Evolutionary conservation across 2,113 vertebrate genomes (phyloP).

Genomic region (Oreotrochilus melanogaster): DNA sequence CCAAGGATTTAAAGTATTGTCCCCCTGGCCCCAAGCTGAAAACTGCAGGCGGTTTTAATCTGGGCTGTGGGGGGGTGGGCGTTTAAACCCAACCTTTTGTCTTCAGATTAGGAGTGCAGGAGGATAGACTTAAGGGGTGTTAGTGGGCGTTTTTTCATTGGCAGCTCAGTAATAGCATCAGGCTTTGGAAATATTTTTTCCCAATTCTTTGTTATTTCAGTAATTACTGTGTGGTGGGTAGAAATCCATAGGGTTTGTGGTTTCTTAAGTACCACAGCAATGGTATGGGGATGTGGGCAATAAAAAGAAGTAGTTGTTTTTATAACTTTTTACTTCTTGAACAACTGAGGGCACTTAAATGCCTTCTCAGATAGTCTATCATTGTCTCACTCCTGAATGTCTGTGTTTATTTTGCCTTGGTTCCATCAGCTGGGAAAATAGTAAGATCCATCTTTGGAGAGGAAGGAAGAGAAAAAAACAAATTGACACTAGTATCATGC

Average conservation of each 20-base stretch:
- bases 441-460: not conserved
- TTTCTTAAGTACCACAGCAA: not conserved
- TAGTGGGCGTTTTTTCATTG: conserved; percentile 37
- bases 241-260: conserved; percentile 31
- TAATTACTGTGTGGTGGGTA: conserved; percentile 44
- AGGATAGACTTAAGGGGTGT: conserved; percentile 43
- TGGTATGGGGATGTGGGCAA: not conserved
- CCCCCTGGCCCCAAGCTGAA: conserved; percentile 59
- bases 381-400: conserved; percentile 11
- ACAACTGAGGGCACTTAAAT: not conserved
- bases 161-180: conserved; percentile 46
- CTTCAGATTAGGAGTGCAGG: conserved; percentile 72
- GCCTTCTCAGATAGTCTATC: not conserved
- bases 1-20: conserved; percentile 75
- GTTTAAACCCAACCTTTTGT: conserved; percentile 76
- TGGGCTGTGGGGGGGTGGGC: not conserved
- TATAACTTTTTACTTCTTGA: conserved; percentile 23
- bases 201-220: conserved; percentile 36
- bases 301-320: conserved; percentile 5
- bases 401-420: conserved; percentile 27
- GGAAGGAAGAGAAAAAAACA: not conserved
- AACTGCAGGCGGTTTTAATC: conserved; percentile 70
- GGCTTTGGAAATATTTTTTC: conserved; percentile 41
- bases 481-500: not conserved
- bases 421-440: not conserved